phyloP scores from a whole-genome alignment of 2,113 vertebrate genomes.

The Alectura lathami region DNA sequence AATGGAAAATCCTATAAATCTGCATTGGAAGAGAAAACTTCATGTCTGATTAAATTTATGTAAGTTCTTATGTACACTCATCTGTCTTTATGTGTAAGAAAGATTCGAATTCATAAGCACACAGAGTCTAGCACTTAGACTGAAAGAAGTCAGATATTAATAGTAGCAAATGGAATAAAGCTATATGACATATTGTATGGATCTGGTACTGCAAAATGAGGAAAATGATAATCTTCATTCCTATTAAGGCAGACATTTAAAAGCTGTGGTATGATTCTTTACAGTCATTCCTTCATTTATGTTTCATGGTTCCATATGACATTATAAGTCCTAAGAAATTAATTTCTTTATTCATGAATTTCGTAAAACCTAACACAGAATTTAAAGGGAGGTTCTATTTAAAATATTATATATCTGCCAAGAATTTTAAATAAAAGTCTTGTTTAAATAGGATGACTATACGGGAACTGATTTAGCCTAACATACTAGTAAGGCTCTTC shows the following conservation, averaged over 20 bases:
- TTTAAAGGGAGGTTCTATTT: not conserved
- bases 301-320: not conserved
- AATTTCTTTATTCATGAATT: not conserved
- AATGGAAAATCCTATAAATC: not conserved
- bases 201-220: not conserved
- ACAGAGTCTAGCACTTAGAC: not conserved
- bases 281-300: not conserved
- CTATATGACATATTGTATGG: not conserved
- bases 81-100: not conserved
- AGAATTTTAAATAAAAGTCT: not conserved
- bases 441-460: not conserved
- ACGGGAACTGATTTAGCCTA: not conserved
- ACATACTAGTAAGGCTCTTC: not conserved
- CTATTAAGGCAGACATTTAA: not conserved
- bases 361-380: not conserved
- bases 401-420: not conserved
- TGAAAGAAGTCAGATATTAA: not conserved
- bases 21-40: not conserved
- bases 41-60: not conserved
- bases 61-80: not conserved
- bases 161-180: not conserved
- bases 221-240: not conserved
- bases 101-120: not conserved
- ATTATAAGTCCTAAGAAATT: not conserved
- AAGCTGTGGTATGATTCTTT: not conserved